Conservation (phyloP, 2,888 invertebrate genomes). For the Hartigia nigra region DNA sequence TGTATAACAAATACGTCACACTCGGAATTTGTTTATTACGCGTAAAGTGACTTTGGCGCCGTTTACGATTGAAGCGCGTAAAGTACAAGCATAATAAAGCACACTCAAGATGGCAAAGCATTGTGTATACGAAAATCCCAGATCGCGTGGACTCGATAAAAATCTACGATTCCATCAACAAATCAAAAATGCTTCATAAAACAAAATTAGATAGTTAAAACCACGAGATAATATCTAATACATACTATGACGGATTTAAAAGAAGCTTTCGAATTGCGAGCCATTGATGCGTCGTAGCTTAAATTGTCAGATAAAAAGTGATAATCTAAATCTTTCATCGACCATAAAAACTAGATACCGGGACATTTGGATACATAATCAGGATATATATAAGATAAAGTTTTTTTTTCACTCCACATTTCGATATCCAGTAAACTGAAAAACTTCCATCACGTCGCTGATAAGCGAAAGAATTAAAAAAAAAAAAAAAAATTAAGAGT, state of each 20-base stretch:
- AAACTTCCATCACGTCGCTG: not conserved
- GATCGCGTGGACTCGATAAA: not conserved
- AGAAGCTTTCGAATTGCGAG: not conserved
- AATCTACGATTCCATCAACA: not conserved
- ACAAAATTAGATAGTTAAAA: not conserved
- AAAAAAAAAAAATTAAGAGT: not conserved
- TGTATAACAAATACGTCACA: not conserved
- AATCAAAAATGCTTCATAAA: not conserved
- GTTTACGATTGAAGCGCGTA: too few relatives aligned
- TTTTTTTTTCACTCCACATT: not conserved
- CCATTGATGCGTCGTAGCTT: constrained; percentile 4
- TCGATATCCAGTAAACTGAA: not conserved
- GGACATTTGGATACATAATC: not conserved
- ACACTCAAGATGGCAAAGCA: not conserved
- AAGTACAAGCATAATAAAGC: too few relatives aligned
- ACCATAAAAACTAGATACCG: not conserved
- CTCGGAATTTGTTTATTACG: not conserved
- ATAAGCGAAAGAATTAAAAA: not conserved
- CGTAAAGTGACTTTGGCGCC: not conserved
- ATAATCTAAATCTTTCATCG: constrained; percentile 5
- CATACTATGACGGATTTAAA: not conserved
- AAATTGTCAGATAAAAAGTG: not conserved
- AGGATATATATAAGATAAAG: not conserved
- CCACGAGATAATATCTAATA: not conserved
- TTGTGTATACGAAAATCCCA: not conserved